phyloP scores from a whole-genome alignment of 2,113 vertebrate genomes.

The Fulmarus glacialis region DNA sequence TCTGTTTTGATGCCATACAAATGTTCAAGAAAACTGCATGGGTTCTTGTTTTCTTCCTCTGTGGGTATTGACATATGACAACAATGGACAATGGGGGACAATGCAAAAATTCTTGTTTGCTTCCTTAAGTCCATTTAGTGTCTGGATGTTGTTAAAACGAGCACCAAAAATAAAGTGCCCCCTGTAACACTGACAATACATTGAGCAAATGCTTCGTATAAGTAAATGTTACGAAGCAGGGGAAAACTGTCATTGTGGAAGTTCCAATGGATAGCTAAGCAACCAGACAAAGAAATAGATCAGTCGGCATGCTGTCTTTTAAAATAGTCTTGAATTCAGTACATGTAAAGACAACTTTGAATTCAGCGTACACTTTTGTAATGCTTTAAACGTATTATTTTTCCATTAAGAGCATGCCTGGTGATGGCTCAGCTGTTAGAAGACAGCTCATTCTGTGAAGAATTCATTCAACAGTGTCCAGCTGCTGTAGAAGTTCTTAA shows the following conservation, averaged over 20 bases:
- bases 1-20: neutral
- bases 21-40: neutral
- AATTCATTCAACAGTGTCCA: slow-evolving; percentile 98
- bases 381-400: slow-evolving; percentile 6
- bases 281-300: neutral
- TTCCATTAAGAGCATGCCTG: slow-evolving; percentile 88
- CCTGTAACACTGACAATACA: neutral
- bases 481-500: slow-evolving; percentile 97
- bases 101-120: neutral
- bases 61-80: neutral
- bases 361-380: neutral
- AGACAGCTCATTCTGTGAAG: slow-evolving; percentile 98
- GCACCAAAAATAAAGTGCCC: neutral
- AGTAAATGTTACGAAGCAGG: neutral
- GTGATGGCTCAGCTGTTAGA: slow-evolving; percentile 99
- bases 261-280: neutral
- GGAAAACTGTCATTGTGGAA: neutral
- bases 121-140: neutral
- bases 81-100: neutral
- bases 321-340: neutral
- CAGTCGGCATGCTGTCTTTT: neutral
- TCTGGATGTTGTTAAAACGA: neutral
- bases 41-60: neutral
- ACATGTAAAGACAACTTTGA: neutral
- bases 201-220: neutral